Conservation (phyloP, 1,140 invertebrate species). For the Oryctes rhinoceros region DNA sequence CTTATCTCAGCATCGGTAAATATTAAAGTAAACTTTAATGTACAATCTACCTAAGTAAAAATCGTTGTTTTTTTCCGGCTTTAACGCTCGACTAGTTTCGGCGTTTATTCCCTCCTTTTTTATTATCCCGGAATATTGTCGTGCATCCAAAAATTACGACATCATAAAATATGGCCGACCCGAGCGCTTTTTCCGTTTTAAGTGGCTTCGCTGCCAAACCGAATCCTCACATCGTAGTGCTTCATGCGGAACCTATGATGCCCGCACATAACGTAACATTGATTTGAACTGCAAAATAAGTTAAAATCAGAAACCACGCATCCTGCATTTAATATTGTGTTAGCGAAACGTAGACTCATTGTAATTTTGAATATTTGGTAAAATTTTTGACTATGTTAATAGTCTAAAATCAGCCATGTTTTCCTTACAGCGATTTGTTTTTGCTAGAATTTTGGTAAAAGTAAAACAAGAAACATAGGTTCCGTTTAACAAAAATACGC, state of each 20-base stretch:
- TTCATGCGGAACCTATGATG: neutral
- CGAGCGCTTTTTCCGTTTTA: neutral
- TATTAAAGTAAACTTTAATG: constrained; percentile 34
- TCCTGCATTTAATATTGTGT: too few relatives aligned
- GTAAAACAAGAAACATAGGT: too few relatives aligned
- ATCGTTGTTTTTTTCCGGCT: constrained; percentile 16
- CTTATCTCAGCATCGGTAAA: constrained; percentile 78
- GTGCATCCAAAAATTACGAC: neutral
- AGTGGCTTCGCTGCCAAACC: neutral
- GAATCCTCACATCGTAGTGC: neutral
- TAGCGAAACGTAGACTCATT: too few relatives aligned
- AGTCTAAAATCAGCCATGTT: too few relatives aligned
- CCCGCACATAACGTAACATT: neutral
- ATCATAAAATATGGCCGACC: neutral
- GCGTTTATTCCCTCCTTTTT: constrained; percentile 15
- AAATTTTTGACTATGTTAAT: too few relatives aligned
- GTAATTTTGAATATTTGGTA: too few relatives aligned
- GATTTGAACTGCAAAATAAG: too few relatives aligned
- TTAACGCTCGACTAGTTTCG: constrained; percentile 5
- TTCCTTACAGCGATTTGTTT: too few relatives aligned
- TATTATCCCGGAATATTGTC: neutral
- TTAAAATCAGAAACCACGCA: too few relatives aligned
- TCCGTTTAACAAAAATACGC: too few relatives aligned
- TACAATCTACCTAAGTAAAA: constrained; percentile 28
- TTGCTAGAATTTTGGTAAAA: too few relatives aligned